Evolutionary conservation across 1,140 invertebrate genomes (phyloP), one percentile per base, ranked within the genome.

Genomic region (Melipona quadrifasciata): DNA sequence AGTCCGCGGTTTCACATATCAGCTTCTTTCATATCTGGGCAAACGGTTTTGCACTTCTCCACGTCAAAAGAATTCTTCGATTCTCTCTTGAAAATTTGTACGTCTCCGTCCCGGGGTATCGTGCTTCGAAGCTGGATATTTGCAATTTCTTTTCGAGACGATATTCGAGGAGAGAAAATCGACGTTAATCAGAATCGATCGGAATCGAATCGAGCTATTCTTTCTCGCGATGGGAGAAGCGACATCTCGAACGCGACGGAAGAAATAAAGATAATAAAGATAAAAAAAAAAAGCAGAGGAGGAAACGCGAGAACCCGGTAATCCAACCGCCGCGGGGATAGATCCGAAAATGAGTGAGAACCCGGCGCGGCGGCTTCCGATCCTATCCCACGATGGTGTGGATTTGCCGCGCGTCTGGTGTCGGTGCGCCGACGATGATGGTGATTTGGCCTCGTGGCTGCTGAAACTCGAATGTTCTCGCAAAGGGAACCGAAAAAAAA

Each of bases 341-440:
- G 86, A 84, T 91, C 85, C 70, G 89, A 90, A 91, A 91, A 91
- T 89, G 88, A 90, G 85, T 86, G 76, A 86, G 72, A 91, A 85
- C 88, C 80, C 78, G 76, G 71, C 65, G 87, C 58, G 81, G 87
- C 58, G 81, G 88, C 85, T 90, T 86, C 88, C 84, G 72, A 81
- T n/a, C n/a, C 74, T 79, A 87, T 86, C 73, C 65, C 27, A 21
- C 47, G 75, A 86, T 61, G 81, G 68, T 39, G 31, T 31, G 53
- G 70, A 14, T 39, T 21, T n/a, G 14, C 24, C 21, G 58, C 61
- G 47, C 65, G 61, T 55, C 64, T 70, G 55, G 79, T 74, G 84
- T 83, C 74, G 71, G 82, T 82, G 77, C 16, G n/a, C 55, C 64
- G 80, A 34, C 27, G 71, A 84, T 87, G 88, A 75, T 77, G 85